These are phyloP conservation scores for Pocota personata DNA, from an alignment of 2,888 invertebrate genomes.

Conservation along the genomic window DNA sequence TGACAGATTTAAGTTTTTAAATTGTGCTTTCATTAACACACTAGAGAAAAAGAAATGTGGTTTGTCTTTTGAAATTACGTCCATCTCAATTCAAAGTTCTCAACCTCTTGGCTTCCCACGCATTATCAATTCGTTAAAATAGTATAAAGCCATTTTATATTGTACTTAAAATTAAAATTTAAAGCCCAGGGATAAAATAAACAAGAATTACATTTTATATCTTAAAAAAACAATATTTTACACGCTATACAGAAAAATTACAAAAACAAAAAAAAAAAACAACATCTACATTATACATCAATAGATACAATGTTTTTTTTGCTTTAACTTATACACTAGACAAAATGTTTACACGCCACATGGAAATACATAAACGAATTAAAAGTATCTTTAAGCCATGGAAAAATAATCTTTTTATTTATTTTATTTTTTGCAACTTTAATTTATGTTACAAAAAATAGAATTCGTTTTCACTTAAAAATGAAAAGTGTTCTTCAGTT, in stretches of 20 bases:
- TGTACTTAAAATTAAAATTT: conserved; percentile 11
- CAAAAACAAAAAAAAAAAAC: conserved; percentile 1
- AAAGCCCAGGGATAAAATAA: conserved; percentile 10
- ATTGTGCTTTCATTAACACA: no score
- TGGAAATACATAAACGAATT: not conserved
- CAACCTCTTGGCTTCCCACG: not conserved
- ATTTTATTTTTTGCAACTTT: no score
- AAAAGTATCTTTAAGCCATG: not conserved
- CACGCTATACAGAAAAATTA: conserved; percentile 25
- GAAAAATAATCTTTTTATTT: conserved; percentile 4
- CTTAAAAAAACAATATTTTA: conserved; percentile 11
- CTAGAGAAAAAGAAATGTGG: no score
- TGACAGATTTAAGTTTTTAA: no score
- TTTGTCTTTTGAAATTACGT: no score
- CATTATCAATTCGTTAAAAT: not conserved
- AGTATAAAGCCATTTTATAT: not conserved
- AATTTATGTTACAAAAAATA: not conserved
- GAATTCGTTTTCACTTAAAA: not conserved
- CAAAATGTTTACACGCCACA: not conserved
- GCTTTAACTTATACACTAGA: not conserved
- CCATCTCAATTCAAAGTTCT: not conserved
- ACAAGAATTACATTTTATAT: conserved; percentile 13
- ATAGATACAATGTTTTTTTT: not conserved
- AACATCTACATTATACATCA: no score
- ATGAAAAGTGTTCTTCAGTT: no score